Conservation (phyloP, 2,113 vertebrate species). For the Xiphophorus maculatus region DNA sequence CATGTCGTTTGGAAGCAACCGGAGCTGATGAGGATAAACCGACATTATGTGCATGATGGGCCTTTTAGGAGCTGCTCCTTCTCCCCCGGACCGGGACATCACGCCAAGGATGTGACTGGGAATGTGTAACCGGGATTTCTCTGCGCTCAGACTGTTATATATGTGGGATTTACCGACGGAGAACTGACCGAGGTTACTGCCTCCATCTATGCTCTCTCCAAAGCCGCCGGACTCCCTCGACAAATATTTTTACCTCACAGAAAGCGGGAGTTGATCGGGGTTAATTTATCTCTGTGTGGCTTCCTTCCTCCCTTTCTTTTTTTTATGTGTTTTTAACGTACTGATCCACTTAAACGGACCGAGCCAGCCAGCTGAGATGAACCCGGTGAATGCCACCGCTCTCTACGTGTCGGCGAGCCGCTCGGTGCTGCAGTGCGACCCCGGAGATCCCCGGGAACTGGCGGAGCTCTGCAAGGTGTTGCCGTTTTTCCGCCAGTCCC, state of each 20-base stretch:
- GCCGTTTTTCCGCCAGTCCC: conserved; percentile 96
- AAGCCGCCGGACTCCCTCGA: conserved; percentile 57
- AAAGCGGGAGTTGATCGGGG: conserved; percentile 1
- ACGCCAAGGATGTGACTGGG: conserved; percentile 54
- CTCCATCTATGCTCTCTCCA: conserved; percentile 60
- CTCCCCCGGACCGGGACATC: neutral
- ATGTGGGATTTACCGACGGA: conserved; percentile 50
- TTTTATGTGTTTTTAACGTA: conserved; percentile 36
- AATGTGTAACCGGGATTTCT: conserved; percentile 41
- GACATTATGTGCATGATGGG: conserved; percentile 13
- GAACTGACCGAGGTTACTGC: conserved; percentile 5
- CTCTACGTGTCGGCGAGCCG: conserved; percentile 98
- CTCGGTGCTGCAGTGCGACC: conserved; percentile 97
- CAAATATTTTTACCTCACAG: conserved; percentile 29
- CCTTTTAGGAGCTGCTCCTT: conserved; percentile 1
- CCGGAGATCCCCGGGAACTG: conserved; percentile 92
- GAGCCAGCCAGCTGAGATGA: conserved; percentile 92
- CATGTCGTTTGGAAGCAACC: conserved; percentile 26
- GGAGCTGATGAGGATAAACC: conserved; percentile 26
- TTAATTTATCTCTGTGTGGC: conserved; percentile 13
- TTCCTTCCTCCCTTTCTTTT: conserved; percentile 38
- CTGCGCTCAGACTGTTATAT: conserved; percentile 25
- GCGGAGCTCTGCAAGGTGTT: conserved; percentile 95
- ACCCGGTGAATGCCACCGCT: conserved; percentile 98
- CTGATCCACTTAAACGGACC: conserved; percentile 73